Base-by-base conservation (phyloP, 1,140 invertebrate species). In the Drosophila tani region DNA sequence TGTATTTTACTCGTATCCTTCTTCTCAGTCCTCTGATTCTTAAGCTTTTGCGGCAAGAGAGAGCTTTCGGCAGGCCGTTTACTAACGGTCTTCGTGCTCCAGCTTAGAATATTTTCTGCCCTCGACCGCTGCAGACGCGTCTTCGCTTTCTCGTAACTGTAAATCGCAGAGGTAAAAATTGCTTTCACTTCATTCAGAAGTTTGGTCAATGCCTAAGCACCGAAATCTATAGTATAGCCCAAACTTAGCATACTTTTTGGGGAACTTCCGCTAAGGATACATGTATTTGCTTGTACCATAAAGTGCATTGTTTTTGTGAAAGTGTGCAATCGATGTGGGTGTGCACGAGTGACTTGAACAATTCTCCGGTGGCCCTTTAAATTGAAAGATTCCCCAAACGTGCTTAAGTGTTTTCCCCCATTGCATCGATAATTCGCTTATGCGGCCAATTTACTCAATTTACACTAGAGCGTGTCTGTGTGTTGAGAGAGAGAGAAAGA, bases 361-460 rank as follows among this genome's bases (percentile, higher is more conserved):
- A 66, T 65, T 64, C 46, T 66, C 40, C 63, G 68, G 40, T 41
- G 41, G 40, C 65, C 43, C 65, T 79, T 84, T 59, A 71, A 67
- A 41, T 70, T 38, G 11, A 62, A 35, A 19, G 56, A 81, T 63
- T 73, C 53, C 53, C 67, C 50, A 63, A 90, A 90, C 85, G 85
- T 88, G 85, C 81, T 49, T 45, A 88, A 88, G 85, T 88, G 84
- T 56, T 80, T 53, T 82, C 47, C 80, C 56, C 57, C 56, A 83
- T 70, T 83, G 85, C 86, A 88, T 88, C 85, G 85, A 90, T 90
- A 90, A 88, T 90, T 76, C 62, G 78, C 85, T 76, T 84, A 75
- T 81, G 85, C 66, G 81, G 79, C 81, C 85, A 88, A 88, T 90
- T 70, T 78, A 85, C 63, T 73, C 67, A 79, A 85, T 85, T 84